Evolutionary conservation across 2,888 invertebrate genomes (phyloP), one percentile per base, ranked within the genome.

Genomic region (Lithodes maja): DNA sequence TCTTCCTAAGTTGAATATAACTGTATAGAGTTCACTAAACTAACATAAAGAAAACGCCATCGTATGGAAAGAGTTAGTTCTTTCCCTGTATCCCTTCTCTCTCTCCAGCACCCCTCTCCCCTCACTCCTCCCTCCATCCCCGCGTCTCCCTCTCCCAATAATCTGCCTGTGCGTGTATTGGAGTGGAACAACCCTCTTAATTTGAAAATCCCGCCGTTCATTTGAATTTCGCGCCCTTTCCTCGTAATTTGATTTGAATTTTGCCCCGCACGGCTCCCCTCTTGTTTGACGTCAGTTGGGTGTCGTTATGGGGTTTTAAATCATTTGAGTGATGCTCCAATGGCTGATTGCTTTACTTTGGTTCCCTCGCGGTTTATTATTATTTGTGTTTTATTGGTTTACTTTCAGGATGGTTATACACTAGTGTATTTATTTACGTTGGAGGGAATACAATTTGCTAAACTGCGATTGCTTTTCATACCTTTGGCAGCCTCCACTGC

Each of bases 131-230:
- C 33, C 12, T 17, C 55, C n/a, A 2, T 33, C 78, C 75, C 52
- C 33, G 81, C 61, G 75, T 81, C 82, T 82, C 78, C 68, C 17
- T 78, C 68, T 61, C 33, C 86, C 90, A 90, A 90, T 90, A 90
- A 90, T 87, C 85, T 85, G 89, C 75, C 82, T 81, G 85, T 82
- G 82, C 87, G 90, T 85, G 85, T 90, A 90, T 90, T 90, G 87
- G 90, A 69, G 82, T 85, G 90, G 90, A 90, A 90, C 85, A 90
- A 90, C 90, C 87, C 90, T 90, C 90, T 90, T 90, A 90, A 90
- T 90, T 90, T 90, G 90, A 90, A 90, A 90, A 90, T 85, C 90
- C 87, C 90, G 87, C 90, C 87, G 85, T 90, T 90, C 87, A 90
- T 90, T 90, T 90, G 88, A 88, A 90, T 87, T 87, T 83, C 87